Conservation (phyloP, 1,140 invertebrate genomes). For the Anoplophora glabripennis region DNA sequence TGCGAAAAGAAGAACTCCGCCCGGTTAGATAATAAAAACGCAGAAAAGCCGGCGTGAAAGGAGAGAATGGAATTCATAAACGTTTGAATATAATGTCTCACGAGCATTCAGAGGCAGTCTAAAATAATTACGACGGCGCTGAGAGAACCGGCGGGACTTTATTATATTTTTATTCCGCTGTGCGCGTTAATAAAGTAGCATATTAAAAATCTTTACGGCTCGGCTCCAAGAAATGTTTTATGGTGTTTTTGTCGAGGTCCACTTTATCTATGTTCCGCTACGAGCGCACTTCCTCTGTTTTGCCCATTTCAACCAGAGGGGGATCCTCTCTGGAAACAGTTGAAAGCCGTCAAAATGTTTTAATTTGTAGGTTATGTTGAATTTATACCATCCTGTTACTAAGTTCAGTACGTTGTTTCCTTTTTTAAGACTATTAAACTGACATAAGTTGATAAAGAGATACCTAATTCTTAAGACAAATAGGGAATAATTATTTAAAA, state of each 20-base stretch:
- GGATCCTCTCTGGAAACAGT: too few species aligned
- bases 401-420: too few species aligned
- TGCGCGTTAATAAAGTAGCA: slow-evolving; percentile 5
- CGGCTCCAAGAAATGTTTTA: slow-evolving; percentile 11
- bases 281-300: too few species aligned
- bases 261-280: too few species aligned
- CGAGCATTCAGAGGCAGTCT: slow-evolving; percentile 15
- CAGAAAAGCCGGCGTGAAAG: slow-evolving; percentile 5
- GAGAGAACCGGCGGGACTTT: slow-evolving; percentile 14
- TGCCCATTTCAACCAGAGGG: too few species aligned
- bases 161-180: slow-evolving; percentile 14
- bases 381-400: too few species aligned
- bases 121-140: slow-evolving; percentile 15
- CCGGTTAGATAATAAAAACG: slow-evolving; percentile 15
- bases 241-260: slow-evolving; percentile 1
- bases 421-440: too few species aligned
- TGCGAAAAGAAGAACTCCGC: slow-evolving; percentile 3
- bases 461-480: too few species aligned
- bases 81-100: slow-evolving; percentile 18
- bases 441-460: too few species aligned
- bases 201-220: slow-evolving; percentile 12
- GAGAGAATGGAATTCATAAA: slow-evolving; percentile 17
- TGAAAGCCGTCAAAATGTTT: too few species aligned
- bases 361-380: too few species aligned
- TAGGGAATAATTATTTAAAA: too few species aligned